phyloP scores from a whole-genome alignment of 2,797 vertebrate species.

The Streptopelia turtur region DNA sequence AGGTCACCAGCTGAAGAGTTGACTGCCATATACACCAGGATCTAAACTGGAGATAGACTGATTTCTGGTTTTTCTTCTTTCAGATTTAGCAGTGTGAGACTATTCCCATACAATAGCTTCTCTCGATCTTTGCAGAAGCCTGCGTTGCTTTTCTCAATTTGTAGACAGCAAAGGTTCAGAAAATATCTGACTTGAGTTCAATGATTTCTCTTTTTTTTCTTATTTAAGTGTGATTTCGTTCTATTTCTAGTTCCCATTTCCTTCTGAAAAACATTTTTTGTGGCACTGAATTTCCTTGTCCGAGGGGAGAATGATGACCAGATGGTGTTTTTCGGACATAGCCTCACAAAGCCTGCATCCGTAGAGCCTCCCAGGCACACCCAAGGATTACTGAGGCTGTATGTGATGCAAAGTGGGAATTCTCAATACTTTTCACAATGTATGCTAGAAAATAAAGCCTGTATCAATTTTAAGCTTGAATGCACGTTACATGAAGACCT shows the following conservation, averaged over 20 bases:
- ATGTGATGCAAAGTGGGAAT: background rate
- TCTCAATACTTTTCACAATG: background rate
- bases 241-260: background rate
- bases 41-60: background rate
- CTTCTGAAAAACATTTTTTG: background rate
- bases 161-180: background rate
- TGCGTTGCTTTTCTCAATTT: background rate
- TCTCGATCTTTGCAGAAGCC: background rate
- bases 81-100: background rate
- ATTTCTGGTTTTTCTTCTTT: background rate
- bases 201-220: background rate
- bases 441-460: background rate
- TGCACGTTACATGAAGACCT: background rate
- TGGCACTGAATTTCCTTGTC: background rate
- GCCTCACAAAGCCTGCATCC: background rate
- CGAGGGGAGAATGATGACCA: background rate
- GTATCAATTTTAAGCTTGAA: background rate
- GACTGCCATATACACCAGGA: background rate
- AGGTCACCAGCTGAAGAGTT: background rate
- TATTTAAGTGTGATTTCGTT: background rate
- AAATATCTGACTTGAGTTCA: background rate
- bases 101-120: background rate
- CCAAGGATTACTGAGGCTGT: background rate
- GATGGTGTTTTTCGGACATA: background rate
- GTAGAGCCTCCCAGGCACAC: rapidly evolving